Conservation (phyloP, 2,113 vertebrate species). For the Takifugu flavidus region DNA sequence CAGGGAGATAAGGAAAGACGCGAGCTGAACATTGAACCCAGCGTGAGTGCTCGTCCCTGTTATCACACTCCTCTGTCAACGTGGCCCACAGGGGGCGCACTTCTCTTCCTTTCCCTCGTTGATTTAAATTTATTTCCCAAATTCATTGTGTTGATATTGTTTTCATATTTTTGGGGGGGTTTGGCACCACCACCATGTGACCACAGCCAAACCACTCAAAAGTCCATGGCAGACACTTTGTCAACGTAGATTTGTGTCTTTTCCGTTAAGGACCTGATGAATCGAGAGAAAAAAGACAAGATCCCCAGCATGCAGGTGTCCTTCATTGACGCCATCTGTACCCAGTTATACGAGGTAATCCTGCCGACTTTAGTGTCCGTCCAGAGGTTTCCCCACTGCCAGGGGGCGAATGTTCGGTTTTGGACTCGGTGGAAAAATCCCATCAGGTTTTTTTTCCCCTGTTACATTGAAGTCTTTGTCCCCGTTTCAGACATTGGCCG, state of each 20-base stretch:
- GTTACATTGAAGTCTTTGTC: conserved; percentile 4
- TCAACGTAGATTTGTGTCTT: too few relatives aligned
- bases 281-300: conserved; percentile 96
- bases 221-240: not conserved
- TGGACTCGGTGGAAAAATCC: not conserved
- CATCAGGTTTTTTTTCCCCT: not conserved
- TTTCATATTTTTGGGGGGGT: not conserved
- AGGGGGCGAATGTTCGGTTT: not conserved
- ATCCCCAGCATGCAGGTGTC: conserved; percentile 99
- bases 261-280: conserved; percentile 89
- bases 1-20: conserved; percentile 94
- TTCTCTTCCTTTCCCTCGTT: too few relatives aligned
- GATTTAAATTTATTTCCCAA: too few relatives aligned
- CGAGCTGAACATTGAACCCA: conserved; percentile 95
- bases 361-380: too few relatives aligned
- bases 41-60: conserved; percentile 75
- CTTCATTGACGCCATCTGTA: conserved; percentile 96
- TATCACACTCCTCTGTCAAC: too few relatives aligned
- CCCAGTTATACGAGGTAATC: conserved; percentile 91
- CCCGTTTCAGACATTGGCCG: conserved; percentile 80
- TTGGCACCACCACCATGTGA: too few relatives aligned
- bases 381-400: conserved; percentile 15
- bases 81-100: too few relatives aligned
- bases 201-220: too few relatives aligned
- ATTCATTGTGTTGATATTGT: too few relatives aligned